These are phyloP conservation scores for Euproctis similis DNA, from an alignment of 2,888 invertebrate genomes.

Conservation along the genomic window DNA sequence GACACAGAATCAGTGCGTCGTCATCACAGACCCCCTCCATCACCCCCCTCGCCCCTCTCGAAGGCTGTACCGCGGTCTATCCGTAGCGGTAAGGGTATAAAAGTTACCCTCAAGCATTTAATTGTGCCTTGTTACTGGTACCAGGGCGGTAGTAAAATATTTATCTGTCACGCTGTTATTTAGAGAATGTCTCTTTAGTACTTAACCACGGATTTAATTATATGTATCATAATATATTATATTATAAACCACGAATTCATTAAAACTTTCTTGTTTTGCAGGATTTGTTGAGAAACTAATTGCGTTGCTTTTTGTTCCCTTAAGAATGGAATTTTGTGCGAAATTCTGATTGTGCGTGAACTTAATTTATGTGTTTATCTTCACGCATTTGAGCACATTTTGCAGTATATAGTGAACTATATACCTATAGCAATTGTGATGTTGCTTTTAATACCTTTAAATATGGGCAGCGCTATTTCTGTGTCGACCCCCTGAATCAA, in stretches of 20 bases:
- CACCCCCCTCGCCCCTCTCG: no score
- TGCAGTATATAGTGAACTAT: no score
- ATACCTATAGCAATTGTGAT: no score
- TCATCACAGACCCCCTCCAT: no score
- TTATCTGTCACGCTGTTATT: slow-evolving; percentile 25
- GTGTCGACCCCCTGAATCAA: no score
- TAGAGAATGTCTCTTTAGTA: slow-evolving; percentile 19
- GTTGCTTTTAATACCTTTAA: no score
- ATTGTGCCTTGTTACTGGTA: slow-evolving; percentile 22
- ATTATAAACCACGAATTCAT: slow-evolving; percentile 2
- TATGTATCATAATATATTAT: no score
- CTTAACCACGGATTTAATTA: slow-evolving; percentile 23
- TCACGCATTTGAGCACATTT: no score
- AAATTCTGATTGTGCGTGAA: no score
- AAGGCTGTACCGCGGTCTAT: neutral
- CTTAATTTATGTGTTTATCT: no score
- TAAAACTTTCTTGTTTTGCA: slow-evolving; percentile 6
- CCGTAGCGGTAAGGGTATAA: slow-evolving; percentile 9
- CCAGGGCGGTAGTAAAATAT: slow-evolving; percentile 17
- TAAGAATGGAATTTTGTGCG: no score
- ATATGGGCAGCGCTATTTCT: no score
- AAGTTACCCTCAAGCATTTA: slow-evolving; percentile 21
- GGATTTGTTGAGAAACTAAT: neutral
- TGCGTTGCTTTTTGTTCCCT: neutral
- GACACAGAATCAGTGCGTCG: neutral